Conservation (phyloP, 1,140 invertebrate genomes). For the Anoplophora glabripennis region DNA sequence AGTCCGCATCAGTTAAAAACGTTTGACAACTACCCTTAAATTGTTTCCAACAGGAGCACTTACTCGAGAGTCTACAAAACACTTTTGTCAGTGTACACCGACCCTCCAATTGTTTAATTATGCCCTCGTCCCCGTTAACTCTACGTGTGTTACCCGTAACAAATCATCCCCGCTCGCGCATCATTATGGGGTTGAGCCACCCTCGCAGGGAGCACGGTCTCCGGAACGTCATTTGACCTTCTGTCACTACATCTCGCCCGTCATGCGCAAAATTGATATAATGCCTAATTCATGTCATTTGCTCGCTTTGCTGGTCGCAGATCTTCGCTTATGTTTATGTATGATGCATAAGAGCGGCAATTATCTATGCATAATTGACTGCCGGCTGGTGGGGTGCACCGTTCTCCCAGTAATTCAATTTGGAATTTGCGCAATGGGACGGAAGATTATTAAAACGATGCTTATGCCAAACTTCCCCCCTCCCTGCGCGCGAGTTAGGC, state of each 20-base stretch:
- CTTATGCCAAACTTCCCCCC: not conserved
- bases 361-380: slow-evolving; percentile 41
- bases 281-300: slow-evolving; percentile 48
- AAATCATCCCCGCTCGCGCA: slow-evolving; percentile 13
- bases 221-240: slow-evolving; percentile 43
- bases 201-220: slow-evolving; percentile 4
- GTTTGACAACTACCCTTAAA: too few species aligned
- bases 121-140: too few species aligned
- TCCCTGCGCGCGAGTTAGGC: not conserved
- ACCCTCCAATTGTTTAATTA: too few species aligned
- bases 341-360: slow-evolving; percentile 27
- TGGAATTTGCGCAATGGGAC: slow-evolving; percentile 33
- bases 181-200: slow-evolving; percentile 14
- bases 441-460: slow-evolving; percentile 10
- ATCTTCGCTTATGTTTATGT: slow-evolving; percentile 34
- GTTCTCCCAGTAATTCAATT: slow-evolving; percentile 31
- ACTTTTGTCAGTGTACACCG: too few species aligned
- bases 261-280: slow-evolving; percentile 49
- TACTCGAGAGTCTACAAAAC: too few species aligned
- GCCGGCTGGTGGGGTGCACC: slow-evolving; percentile 20
- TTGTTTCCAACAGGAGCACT: too few species aligned
- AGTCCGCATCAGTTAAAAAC: too few species aligned
- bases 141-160: not conserved
- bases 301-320: slow-evolving; percentile 28
- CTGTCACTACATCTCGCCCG: slow-evolving; percentile 43